A percentile compares a stretch with the other conserved stretches of the same genome.
Conservation (phyloP, 2,888 invertebrate species). For the Athripsodes cinereus region DNA sequence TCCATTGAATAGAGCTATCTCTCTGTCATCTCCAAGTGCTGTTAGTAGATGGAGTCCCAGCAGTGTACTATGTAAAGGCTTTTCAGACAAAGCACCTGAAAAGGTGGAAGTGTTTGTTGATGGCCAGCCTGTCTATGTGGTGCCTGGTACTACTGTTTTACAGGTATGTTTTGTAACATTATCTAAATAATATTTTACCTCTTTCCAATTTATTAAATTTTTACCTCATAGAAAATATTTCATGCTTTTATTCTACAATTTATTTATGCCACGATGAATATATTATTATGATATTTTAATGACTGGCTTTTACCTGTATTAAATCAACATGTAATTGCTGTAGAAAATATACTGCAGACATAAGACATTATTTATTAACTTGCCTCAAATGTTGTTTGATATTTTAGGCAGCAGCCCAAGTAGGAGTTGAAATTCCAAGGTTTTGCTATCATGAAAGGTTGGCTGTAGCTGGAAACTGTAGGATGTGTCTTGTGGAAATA, state of each 20-base stretch:
- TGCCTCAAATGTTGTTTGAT: neutral
- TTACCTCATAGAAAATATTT: too few relatives aligned
- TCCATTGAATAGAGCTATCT: conserved; percentile 63
- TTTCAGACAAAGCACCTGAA: conserved; percentile 54
- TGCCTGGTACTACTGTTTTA: conserved; percentile 94
- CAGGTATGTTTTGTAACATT: too few relatives aligned
- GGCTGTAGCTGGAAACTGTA: conserved; percentile 97
- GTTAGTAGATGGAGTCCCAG: conserved; percentile 40
- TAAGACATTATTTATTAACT: neutral
- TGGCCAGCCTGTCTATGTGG: conserved; percentile 89
- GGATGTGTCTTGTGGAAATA: conserved; percentile 99
- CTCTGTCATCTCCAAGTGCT: conserved; percentile 38
- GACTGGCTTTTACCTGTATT: too few relatives aligned
- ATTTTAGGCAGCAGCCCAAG: conserved; percentile 82
- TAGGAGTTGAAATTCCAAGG: conserved; percentile 96
- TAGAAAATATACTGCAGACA: neutral
- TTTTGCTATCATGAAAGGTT: conserved; percentile 99
- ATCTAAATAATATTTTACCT: too few relatives aligned
- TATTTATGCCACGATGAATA: too few relatives aligned
- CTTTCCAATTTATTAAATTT: too few relatives aligned
- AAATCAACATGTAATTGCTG: neutral
- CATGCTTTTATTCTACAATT: too few relatives aligned
- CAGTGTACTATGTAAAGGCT: conserved; percentile 40
- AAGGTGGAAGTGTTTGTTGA: conserved; percentile 95
- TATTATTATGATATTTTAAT: too few relatives aligned